Conservation (phyloP, 2,113 vertebrate species). For the Malurus melanocephalus region DNA sequence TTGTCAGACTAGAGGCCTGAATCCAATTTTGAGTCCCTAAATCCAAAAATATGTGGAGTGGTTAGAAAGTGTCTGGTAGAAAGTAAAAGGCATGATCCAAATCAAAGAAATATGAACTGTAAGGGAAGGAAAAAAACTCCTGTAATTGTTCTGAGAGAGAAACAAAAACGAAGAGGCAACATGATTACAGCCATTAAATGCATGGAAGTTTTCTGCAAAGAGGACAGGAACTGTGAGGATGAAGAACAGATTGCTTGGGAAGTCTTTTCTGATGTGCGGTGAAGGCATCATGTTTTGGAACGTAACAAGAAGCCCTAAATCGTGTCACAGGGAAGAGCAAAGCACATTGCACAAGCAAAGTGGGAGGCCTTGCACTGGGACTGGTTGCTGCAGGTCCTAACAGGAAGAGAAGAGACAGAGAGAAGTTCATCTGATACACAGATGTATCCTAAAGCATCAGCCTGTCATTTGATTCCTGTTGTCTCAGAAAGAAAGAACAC, state of each 20-base stretch:
- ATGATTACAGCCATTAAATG: background rate
- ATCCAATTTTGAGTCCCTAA: background rate
- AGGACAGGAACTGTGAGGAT: background rate
- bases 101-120: background rate
- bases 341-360: background rate
- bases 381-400: background rate
- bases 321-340: background rate
- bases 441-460: background rate
- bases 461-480: background rate
- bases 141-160: background rate
- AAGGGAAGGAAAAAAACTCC: background rate
- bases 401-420: background rate
- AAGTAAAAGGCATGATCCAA: background rate
- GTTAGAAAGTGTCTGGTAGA: background rate
- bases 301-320: background rate
- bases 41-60: background rate
- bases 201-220: background rate
- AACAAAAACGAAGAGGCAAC: background rate
- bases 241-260: background rate
- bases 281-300: background rate
- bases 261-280: background rate
- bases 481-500: background rate
- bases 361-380: background rate
- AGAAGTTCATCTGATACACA: accelerated
- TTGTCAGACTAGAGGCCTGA: background rate